Conservation (phyloP, 2,797 vertebrate species). For the Poeciliopsis turneri region DNA sequence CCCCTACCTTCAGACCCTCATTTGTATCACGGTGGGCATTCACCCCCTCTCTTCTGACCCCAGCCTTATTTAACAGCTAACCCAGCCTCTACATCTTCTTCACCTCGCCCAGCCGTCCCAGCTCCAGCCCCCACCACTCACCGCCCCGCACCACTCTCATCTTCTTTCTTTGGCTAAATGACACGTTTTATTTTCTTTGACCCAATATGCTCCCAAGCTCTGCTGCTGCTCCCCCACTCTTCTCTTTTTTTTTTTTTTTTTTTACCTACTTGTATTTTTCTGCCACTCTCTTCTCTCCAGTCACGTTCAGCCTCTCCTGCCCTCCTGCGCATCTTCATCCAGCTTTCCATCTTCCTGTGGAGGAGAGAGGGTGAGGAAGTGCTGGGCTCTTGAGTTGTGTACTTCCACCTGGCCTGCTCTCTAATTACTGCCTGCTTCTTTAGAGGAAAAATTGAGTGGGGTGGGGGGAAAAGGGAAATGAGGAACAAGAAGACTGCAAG, state of each 20-base stretch:
- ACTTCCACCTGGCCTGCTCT: conserved; percentile 78
- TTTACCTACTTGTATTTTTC: conserved; percentile 59
- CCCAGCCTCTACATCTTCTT: conserved; percentile 69
- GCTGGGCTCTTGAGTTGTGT: conserved; percentile 71
- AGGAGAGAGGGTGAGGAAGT: conserved; percentile 68
- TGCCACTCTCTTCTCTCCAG: conserved; percentile 64
- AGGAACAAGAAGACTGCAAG: conserved; percentile 61
- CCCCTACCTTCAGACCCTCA: conserved; percentile 84
- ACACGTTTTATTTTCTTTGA: conserved; percentile 79
- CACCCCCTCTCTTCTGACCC: conserved; percentile 67
- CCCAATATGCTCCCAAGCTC: conserved; percentile 69
- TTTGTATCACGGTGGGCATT: conserved; percentile 88
- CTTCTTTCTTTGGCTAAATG: conserved; percentile 79
- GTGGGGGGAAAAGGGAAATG: conserved; percentile 51
- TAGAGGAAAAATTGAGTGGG: conserved; percentile 36
- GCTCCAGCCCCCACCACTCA: conserved; percentile 31
- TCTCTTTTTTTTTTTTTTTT: conserved; percentile 32
- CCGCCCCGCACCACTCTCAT: conserved; percentile 62
- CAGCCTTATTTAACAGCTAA: conserved; percentile 78
- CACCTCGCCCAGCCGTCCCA: conserved; percentile 56
- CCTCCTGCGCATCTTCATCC: conserved; percentile 52
- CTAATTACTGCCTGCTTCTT: conserved; percentile 77
- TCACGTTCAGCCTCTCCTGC: conserved; percentile 59
- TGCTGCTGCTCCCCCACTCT: conserved; percentile 27
- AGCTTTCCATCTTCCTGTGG: conserved; percentile 66